Evolutionary conservation across 2,888 invertebrate genomes (phyloP).

Genomic region (Alloscopus bannaensis): DNA sequence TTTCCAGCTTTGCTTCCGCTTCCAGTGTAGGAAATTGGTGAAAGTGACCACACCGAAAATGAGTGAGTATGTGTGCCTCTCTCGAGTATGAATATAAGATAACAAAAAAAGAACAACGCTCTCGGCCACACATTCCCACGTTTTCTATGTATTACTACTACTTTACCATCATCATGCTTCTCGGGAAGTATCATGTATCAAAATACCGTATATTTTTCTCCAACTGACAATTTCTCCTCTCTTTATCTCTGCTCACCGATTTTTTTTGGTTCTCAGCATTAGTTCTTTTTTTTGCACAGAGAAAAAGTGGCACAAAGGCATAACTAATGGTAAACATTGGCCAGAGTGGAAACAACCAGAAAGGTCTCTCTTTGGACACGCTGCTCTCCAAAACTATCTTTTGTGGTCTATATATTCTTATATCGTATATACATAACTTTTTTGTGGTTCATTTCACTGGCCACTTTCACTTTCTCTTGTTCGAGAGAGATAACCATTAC

Average conservation of each 20-base stretch:
- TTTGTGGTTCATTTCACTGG: constrained; percentile 32
- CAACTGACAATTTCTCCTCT: neutral
- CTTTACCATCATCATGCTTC: too few relatives aligned
- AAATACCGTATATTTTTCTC: too few relatives aligned
- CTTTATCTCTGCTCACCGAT: too few relatives aligned
- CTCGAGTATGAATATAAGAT: too few relatives aligned
- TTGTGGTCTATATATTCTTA: neutral
- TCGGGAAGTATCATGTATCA: too few relatives aligned
- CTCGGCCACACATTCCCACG: neutral
- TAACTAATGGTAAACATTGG: constrained; percentile 12
- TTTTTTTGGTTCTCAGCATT: too few relatives aligned
- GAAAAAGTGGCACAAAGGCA: constrained; percentile 22
- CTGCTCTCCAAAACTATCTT: neutral
- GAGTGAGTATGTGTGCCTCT: too few relatives aligned
- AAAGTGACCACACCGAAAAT: too few relatives aligned
- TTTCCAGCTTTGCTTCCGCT: too few relatives aligned
- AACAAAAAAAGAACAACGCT: neutral
- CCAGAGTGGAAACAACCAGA: neutral
- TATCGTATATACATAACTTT: neutral
- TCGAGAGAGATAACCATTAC: constrained; percentile 26
- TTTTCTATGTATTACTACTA: neutral
- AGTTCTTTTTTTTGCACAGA: too few relatives aligned
- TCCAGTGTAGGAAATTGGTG: too few relatives aligned
- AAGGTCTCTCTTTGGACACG: too few relatives aligned
- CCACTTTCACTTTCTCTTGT: constrained; percentile 30